Conservation (phyloP, 2,797 vertebrate species). For the Acanthiza pusilla region DNA sequence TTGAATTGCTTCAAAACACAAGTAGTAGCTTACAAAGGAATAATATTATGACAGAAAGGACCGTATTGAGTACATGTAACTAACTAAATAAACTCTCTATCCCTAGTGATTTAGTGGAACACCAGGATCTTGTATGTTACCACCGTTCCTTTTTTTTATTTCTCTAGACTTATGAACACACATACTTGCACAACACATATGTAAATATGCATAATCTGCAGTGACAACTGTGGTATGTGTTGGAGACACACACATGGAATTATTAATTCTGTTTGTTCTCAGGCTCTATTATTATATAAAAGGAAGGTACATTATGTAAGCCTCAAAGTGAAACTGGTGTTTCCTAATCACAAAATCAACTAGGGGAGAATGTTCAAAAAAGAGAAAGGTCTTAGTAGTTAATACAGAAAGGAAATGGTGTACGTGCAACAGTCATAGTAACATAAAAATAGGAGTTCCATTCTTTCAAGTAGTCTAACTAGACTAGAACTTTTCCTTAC, state of each 20-base stretch:
- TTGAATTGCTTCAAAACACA: background rate
- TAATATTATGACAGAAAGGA: background rate
- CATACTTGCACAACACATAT: rapidly evolving
- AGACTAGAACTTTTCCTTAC: background rate
- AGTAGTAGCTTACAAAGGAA: background rate
- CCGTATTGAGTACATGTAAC: background rate
- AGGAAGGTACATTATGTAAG: background rate
- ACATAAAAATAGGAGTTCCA: background rate
- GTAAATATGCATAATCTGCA: background rate
- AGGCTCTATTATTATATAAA: background rate
- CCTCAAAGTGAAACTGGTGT: background rate
- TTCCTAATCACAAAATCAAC: background rate
- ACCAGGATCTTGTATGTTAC: background rate
- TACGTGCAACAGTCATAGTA: background rate
- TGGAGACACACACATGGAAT: background rate
- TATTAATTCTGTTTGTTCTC: background rate
- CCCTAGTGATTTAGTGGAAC: background rate
- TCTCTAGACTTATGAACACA: background rate
- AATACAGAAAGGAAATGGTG: background rate
- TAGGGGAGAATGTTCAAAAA: background rate
- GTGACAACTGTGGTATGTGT: background rate
- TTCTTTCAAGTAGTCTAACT: background rate
- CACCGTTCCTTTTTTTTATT: background rate
- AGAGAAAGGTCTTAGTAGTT: background rate
- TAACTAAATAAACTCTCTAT: background rate